Evolutionary conservation across 2,113 vertebrate species (phyloP), one percentile per base, ranked within the genome.

Genomic region (Corythoichthys haematopterus): DNA sequence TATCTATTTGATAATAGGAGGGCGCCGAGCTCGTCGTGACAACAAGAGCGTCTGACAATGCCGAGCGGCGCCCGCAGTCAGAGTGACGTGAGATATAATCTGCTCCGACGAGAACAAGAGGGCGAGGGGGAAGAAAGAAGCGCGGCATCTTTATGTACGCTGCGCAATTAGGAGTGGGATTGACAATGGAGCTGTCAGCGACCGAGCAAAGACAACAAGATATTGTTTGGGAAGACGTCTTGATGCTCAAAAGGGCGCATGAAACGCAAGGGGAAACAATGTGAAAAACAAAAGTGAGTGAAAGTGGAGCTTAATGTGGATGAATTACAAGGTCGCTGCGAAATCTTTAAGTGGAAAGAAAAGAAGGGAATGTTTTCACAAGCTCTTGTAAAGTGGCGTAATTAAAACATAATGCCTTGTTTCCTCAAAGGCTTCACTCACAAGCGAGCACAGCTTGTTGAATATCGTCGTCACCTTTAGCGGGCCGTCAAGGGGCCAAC

Each of bases 1-100:
- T 91, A 88, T 91, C 87, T 88, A 84, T 87, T 86, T 87, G 85
- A 90, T 91, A 90, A 92, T 91, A 79, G 79, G 77, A 84, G 77
- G 70, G 68, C 59, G 75, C 69, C 46, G 55, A 81, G 74, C 85
- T 85, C 80, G 74, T 72, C 57, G 57, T 71, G 81, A 87, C 83
- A 82, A 90, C 77, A 76, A 77, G 79, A 79, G 75, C 1, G 38
- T 70, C 68, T 46, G 79, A 90, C 84, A 89, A 89, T 89, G 66
- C 77, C 0, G 53, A 73, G 69, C 61, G 36, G 53, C 65, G 78
- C 81, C 82, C 64, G 76, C 68, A 89, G 82, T 87, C 80, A 81
- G 70, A 84, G 70, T 72, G 78, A 89, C 84, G 75, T 71, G 64
- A 80, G 84, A 84, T 84, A 76, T 84, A 88, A 90, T 90, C 84